Evolutionary conservation across 2,113 vertebrate genomes (phyloP), one percentile per base, ranked within the genome.

Genomic region (Percopsis transmontana): DNA sequence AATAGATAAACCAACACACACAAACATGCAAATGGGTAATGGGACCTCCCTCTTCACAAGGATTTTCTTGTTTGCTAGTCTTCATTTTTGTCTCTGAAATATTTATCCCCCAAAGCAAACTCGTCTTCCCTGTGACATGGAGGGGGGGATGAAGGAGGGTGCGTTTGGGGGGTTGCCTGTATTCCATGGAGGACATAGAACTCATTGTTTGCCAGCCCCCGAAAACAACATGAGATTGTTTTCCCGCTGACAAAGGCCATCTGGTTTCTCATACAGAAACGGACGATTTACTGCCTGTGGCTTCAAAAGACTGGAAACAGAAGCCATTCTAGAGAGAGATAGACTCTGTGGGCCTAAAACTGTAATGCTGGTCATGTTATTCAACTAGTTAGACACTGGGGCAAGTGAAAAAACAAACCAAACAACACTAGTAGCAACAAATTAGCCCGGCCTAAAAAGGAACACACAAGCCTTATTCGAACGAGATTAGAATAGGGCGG

Each of bases 191-290:
- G 66, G 72, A 70, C 72, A 88, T 76, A 91, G 71, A 85, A 70
- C 8, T 50, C 54, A 72, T 88, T 84, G 89, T 86, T 81, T 81
- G 77, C 81, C 86, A 56, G 84, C 76, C 54, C 71, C 58, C 5
- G 44, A 74, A 85, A 6, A 88, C 84, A 89, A 85, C 75, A 70
- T 68, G 72, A 81, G 78, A 89, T 86, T 90, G 88, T 92, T 86
- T 75, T 90, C 77, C 75, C 73, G 74, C 81, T 80, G 84, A 92
- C 89, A 90, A 90, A 92, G 81, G 71, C 68, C 84, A 86, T 86
- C 85, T 88, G 74, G 72, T 85, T 89, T 90, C 85, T 87, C 85
- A 74, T 84, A 63, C 80, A 81, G 87, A 83, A 84, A 76, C 73
- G 23, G 63, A 64, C 68, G 67, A 85, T 86, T 88, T 85, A 87